Percentiles rank a stretch among this genome's conserved stretches.
Evolutionary conservation across 2,797 vertebrate species (phyloP).

Genomic region (Heterohyrax brucei): DNA sequence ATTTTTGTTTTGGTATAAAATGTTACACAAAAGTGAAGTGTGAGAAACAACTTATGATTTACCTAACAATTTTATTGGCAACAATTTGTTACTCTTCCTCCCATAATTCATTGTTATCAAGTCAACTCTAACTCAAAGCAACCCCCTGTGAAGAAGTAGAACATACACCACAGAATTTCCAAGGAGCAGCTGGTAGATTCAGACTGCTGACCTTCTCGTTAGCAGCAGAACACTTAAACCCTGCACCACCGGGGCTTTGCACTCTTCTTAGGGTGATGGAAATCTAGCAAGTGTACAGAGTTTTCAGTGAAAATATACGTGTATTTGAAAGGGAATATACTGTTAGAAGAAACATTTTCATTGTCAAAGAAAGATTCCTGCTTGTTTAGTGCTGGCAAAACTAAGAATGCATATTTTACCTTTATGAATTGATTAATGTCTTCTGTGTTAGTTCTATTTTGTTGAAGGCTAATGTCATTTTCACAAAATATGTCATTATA

Average conservation of each 20-base stretch:
- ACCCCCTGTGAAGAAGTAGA: no score
- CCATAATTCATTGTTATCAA: no score
- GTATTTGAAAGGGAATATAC: conserved; percentile 8
- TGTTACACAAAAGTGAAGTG: conserved; percentile 7
- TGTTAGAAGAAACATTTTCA: conserved; percentile 46
- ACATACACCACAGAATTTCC: no score
- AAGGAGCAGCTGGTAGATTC: no score
- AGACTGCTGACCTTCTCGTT: no score
- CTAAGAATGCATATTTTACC: conserved; percentile 28
- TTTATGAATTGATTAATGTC: conserved; percentile 53
- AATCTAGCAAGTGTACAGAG: not conserved
- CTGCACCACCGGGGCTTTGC: not conserved
- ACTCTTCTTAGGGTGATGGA: not conserved
- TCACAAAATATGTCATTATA: conserved; percentile 40
- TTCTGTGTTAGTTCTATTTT: conserved; percentile 44
- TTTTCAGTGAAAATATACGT: conserved; percentile 58
- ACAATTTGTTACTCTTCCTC: not conserved
- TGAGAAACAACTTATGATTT: not conserved
- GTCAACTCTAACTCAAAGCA: no score
- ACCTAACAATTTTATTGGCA: not conserved
- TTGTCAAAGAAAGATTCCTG: conserved; percentile 47
- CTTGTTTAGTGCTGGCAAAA: conserved; percentile 50
- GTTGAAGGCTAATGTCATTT: conserved; percentile 63
- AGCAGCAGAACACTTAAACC: no score
- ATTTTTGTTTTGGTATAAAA: not conserved